Evolutionary conservation across 2,113 vertebrate species (phyloP), one percentile per base, ranked within the genome.

Genomic region (Aleadryas rufinucha): DNA sequence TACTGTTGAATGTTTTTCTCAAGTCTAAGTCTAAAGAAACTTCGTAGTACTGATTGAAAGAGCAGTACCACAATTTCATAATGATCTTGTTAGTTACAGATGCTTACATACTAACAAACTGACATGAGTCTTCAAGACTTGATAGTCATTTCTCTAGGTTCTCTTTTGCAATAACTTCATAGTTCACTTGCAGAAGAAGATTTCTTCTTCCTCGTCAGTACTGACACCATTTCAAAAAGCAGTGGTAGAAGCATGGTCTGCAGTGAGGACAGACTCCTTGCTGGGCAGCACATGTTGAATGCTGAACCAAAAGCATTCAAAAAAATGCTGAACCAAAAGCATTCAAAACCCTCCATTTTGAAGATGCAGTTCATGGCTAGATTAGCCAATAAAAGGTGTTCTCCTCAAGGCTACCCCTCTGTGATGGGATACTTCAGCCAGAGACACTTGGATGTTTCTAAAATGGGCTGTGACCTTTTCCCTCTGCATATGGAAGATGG

Each of bases 191-290:
- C 49, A 76, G 57, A 79, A 30, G 56, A 72, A 65, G 11, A 70
- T 69, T 33, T 59, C 16, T 45, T 66, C 27, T 74, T 70, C 45
- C 50, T 59, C 16, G 23, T 65, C 50, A 45, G 24, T 56, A 69
- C 3, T 75, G 45, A 35, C 18, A 76, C 8, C 22, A 24, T 42
- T 80, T 84, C 20, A 68, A 37, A n/a, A 80, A 77, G 45, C 31
- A 16, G 2, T 15, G 8, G 6, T 30, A 61, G 17, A 41, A 23
- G 22, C 0, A 0, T 20, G 33, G 24, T 19, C 11, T 1, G 1
- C 2, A 39, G 19, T 23, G n/a, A 37, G 28, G 53, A 44, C 31
- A n/a, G n/a, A 22, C 20, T 44, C 27, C 45, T 53, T 0, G 1
- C 24, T 19, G 28, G 44, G 16, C n/a, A 78, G 72, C 42, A 27